Evolutionary conservation across 2,797 vertebrate genomes (phyloP).

Genomic region (Telmatherina bonti): DNA sequence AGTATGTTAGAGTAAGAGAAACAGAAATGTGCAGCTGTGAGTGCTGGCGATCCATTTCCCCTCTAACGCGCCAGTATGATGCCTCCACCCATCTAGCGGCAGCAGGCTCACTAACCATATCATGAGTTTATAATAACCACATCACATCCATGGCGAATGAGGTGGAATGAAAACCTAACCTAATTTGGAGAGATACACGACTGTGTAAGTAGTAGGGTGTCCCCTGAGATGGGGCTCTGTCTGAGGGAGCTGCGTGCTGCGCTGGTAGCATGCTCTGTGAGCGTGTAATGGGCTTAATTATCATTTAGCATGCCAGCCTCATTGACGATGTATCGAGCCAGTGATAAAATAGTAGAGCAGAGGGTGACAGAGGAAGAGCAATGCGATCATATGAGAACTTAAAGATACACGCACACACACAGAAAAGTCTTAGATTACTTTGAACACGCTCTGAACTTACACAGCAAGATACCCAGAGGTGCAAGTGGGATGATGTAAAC

Average conservation of each 20-base stretch:
- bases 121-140: slow-evolving; percentile 80
- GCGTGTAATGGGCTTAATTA: slow-evolving; percentile 83
- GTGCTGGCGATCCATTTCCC: slow-evolving; percentile 55
- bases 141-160: slow-evolving; percentile 77
- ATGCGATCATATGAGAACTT: slow-evolving; percentile 48
- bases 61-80: slow-evolving; percentile 56
- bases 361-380: slow-evolving; percentile 44
- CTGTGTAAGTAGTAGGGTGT: slow-evolving; percentile 74
- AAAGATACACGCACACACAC: slow-evolving; percentile 42
- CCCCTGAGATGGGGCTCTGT: slow-evolving; percentile 75
- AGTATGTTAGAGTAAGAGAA: slow-evolving; percentile 15
- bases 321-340: slow-evolving; percentile 67
- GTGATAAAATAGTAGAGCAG: slow-evolving; percentile 66
- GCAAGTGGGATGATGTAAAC: slow-evolving; percentile 24
- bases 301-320: slow-evolving; percentile 80
- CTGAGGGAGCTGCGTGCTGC: slow-evolving; percentile 67
- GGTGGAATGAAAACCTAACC: slow-evolving; percentile 80
- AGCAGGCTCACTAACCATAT: slow-evolving; percentile 75
- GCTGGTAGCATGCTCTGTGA: slow-evolving; percentile 72
- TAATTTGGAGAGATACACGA: slow-evolving; percentile 77
- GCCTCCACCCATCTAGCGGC: slow-evolving; percentile 66
- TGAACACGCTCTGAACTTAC: slow-evolving; percentile 27
- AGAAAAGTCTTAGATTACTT: slow-evolving; percentile 19
- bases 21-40: slow-evolving; percentile 34
- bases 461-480: slow-evolving; percentile 38